Evolutionary conservation across 2,888 invertebrate genomes (phyloP).

Genomic region (Hirudinaria manillensis): DNA sequence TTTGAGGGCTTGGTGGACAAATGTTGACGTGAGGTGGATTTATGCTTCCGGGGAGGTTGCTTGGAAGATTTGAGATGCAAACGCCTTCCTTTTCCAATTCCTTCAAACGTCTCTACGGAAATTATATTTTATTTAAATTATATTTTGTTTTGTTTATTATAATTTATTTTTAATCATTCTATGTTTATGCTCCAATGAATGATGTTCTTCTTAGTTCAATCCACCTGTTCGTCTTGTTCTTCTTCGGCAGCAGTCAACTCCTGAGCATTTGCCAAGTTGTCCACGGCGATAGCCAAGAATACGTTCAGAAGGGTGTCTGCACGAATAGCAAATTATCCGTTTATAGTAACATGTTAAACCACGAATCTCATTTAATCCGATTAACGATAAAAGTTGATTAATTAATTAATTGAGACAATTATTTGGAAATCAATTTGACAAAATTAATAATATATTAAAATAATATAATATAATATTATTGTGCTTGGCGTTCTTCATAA

Average conservation of each 20-base stretch:
- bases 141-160: too few relatives aligned
- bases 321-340: neutral
- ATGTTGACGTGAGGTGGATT: slow-evolving; percentile 67
- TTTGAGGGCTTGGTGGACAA: slow-evolving; percentile 58
- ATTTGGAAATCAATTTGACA: neutral
- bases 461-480: too few relatives aligned
- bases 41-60: slow-evolving; percentile 44
- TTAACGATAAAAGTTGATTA: neutral
- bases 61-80: slow-evolving; percentile 1
- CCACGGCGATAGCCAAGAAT: slow-evolving; percentile 99
- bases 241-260: slow-evolving; percentile 97
- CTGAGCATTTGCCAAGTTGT: slow-evolving; percentile 98
- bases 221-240: slow-evolving; percentile 56
- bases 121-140: too few relatives aligned
- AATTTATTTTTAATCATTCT: too few relatives aligned
- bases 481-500: too few relatives aligned
- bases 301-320: slow-evolving; percentile 92
- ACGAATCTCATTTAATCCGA: neutral
- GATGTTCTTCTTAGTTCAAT: too few relatives aligned
- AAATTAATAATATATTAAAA: too few relatives aligned
- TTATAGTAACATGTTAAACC: neutral
- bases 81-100: slow-evolving; percentile 33
- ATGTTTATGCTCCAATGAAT: too few relatives aligned
- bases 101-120: slow-evolving; percentile 27
- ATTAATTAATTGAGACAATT: too few relatives aligned